Percentiles rank a stretch among this genome's conserved stretches.
Evolutionary conservation across 2,888 invertebrate species (phyloP).

Genomic region (Erpobdella octoculata): DNA sequence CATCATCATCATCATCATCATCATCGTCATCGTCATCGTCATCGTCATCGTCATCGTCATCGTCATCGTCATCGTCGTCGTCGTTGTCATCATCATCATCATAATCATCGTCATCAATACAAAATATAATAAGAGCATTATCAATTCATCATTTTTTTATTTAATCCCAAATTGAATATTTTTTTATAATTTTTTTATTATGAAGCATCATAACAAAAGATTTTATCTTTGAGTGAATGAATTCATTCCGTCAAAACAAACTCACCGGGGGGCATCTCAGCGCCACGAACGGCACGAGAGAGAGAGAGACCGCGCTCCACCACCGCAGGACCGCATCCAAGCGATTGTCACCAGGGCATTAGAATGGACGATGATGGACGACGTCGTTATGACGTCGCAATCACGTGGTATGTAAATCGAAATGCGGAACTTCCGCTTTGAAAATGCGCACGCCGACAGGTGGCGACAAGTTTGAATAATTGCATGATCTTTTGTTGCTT

Average conservation of each 20-base stretch:
- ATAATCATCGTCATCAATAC: not conserved
- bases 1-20: constrained; percentile 24
- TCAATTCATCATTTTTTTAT: too few species aligned
- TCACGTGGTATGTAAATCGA: constrained; percentile 13
- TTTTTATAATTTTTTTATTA: too few species aligned
- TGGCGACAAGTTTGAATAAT: constrained; percentile 10
- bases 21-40: constrained; percentile 21
- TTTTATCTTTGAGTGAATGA: too few species aligned
- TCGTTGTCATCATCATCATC: constrained; percentile 9
- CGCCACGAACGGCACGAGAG: too few species aligned
- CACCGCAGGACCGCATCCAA: not conserved
- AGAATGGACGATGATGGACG: not conserved
- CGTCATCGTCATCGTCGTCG: not conserved
- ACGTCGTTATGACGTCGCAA: constrained; percentile 6
- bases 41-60: not conserved
- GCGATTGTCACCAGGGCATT: constrained; percentile 4
- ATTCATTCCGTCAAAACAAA: too few species aligned
- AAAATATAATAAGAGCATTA: too few species aligned
- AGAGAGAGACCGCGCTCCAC: too few species aligned
- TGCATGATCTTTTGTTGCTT: too few species aligned
- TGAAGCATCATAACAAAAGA: too few species aligned
- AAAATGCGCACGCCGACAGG: not conserved
- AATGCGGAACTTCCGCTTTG: constrained; percentile 5
- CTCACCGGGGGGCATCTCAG: too few species aligned
- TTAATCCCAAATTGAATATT: too few species aligned